phyloP scores from a whole-genome alignment of 2,888 invertebrate species.

The Amblyteles armatorius region DNA sequence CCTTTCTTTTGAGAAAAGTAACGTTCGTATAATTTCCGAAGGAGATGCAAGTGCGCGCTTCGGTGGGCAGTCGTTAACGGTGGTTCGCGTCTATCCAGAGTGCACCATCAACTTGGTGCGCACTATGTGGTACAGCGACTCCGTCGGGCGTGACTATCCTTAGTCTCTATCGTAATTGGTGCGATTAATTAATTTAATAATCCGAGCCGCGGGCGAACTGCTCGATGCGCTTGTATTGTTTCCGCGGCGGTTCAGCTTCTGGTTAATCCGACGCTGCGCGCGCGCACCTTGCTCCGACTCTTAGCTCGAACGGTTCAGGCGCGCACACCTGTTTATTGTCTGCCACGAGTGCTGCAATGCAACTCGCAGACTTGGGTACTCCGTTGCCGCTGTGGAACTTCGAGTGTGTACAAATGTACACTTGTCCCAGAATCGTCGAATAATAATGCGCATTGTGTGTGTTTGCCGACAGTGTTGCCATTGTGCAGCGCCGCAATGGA shows the following conservation, averaged over 20 bases:
- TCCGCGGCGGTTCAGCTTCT: slow-evolving; percentile 46
- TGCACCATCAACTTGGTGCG: neutral
- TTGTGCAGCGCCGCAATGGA: slow-evolving; percentile 24
- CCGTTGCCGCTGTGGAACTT: slow-evolving; percentile 22
- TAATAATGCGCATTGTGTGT: slow-evolving; percentile 33
- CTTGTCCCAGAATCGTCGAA: slow-evolving; percentile 18
- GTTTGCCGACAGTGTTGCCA: slow-evolving; percentile 24
- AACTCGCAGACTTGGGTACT: neutral
- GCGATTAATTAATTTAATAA: slow-evolving; percentile 72
- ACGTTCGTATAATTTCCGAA: neutral
- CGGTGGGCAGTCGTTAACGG: slow-evolving; percentile 12
- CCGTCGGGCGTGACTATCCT: slow-evolving; percentile 50
- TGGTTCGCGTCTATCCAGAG: slow-evolving; percentile 6
- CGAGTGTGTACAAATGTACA: neutral
- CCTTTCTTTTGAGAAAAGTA: neutral
- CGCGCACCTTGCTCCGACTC: slow-evolving; percentile 22
- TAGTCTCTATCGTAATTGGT: slow-evolving; percentile 66
- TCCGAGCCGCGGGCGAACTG: slow-evolving; percentile 50
- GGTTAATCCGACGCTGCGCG: slow-evolving; percentile 50
- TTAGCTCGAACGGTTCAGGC: slow-evolving; percentile 41
- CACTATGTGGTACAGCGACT: slow-evolving; percentile 12
- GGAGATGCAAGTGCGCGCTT: neutral
- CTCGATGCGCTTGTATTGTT: slow-evolving; percentile 14
- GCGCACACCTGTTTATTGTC: slow-evolving; percentile 58
- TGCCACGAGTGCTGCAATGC: slow-evolving; percentile 40